Base-by-base conservation (phyloP, 2,888 invertebrate genomes). In the Adelognathus sp. region DNA sequence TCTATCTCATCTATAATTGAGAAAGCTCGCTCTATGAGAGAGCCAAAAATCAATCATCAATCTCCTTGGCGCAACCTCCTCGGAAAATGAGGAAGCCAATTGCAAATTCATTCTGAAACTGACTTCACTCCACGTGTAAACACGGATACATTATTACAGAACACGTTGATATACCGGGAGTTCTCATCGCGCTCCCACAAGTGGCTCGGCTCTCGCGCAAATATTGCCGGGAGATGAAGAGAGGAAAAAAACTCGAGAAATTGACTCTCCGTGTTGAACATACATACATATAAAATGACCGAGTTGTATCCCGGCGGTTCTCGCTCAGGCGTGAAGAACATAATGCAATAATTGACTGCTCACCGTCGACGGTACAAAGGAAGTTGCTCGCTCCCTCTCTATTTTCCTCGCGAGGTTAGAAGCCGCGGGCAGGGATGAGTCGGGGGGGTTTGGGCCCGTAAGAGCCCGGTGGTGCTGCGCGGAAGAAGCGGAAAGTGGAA, bases 261-360 rank as follows among this genome's bases (percentile, higher is more conserved):
- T 7, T 7, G 24, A 64, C 14, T 36, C 14, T 7, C 16, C n/a
- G n/a, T n/a, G n/a, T n/a, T 21, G 54, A 73, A 58, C 56, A 31
- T 29, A 24, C 50, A 54, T 52, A 50, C 44, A 67, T n/a, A 39
- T 50, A 33, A 54, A 61, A 66, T 33, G 39, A 27, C 24, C 41
- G 31, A 16, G 0, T 56, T 6, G 27, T 4, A 18, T 3, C n/a
- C 14, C n/a, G 27, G 9, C 11, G 29, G 33, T 75, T 39, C 44
- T 78, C 60, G 33, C 69, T 70, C 50, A 33, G 46, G 73, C 58
- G 54, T 64, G 36, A 79, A 29, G 21, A 70, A 73, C 67, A 63
- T 80, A 81, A 81, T 81, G 74, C 76, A 79, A 77, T 79, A 79
- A 81, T 82, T 81, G 76, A 77, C 77, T 81, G 72, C 67, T 56